phyloP scores from a whole-genome alignment of 2,888 invertebrate genomes.

The Phalangium opilio region DNA sequence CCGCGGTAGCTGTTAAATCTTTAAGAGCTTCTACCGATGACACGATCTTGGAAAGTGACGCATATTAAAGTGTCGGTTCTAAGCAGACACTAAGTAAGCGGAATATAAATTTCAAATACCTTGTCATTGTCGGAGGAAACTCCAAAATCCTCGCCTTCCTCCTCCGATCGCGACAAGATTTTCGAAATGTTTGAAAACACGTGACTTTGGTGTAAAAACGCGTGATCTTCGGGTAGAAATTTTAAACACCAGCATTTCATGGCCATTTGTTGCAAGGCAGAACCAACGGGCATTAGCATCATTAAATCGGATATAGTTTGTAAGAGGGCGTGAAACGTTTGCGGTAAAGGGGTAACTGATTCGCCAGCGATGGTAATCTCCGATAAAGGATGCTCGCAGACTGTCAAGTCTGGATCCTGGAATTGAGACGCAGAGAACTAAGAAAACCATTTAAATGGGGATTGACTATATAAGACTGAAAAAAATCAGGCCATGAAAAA shows the following conservation, averaged over 20 bases:
- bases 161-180: constrained; percentile 82
- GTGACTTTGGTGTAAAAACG: constrained; percentile 77
- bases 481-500: too few species aligned
- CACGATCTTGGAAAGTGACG: too few species aligned
- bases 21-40: constrained; percentile 44
- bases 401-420: constrained; percentile 24
- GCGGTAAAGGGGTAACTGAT: constrained; percentile 39
- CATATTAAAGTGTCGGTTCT: too few species aligned
- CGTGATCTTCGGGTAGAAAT: constrained; percentile 74
- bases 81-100: too few species aligned
- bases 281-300: constrained; percentile 68
- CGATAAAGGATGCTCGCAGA: constrained; percentile 62
- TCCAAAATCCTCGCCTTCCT: constrained; percentile 35
- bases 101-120: too few species aligned
- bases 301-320: constrained; percentile 86
- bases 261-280: constrained; percentile 75
- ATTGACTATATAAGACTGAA: background rate
- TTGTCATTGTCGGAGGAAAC: too few species aligned
- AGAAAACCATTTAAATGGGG: background rate
- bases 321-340: constrained; percentile 66
- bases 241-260: constrained; percentile 84
- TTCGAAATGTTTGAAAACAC: constrained; percentile 93
- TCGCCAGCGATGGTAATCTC: constrained; percentile 53
- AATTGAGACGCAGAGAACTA: constrained; percentile 1
- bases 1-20: constrained; percentile 58